Evolutionary conservation across 2,797 vertebrate species (phyloP).

Genomic region (Momotus momota): DNA sequence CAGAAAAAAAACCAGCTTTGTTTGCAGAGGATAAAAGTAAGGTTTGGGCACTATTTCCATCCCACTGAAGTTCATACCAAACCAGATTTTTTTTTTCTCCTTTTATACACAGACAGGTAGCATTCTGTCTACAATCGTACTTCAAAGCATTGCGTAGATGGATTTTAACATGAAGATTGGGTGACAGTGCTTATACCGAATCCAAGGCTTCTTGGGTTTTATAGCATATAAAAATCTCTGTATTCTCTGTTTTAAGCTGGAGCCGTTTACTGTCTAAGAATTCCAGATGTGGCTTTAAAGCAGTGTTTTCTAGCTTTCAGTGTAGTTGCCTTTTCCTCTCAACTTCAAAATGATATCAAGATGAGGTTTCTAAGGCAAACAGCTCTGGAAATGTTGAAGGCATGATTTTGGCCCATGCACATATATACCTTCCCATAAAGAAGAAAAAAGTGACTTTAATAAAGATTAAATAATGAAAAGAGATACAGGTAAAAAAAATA

Average conservation of each 20-base stretch:
- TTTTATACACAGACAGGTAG: not conserved
- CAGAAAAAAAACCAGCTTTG: not conserved
- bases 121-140: not conserved
- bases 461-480: constrained; percentile 40
- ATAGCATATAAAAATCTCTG: constrained; percentile 23
- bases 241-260: constrained; percentile 29
- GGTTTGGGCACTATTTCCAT: not conserved
- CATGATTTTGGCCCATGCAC: not conserved
- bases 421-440: not conserved
- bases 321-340: not conserved
- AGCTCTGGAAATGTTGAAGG: constrained; percentile 12
- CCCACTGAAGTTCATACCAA: not conserved
- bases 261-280: constrained; percentile 49
- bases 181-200: constrained; percentile 19
- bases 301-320: constrained; percentile 11
- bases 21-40: not conserved
- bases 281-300: constrained; percentile 66
- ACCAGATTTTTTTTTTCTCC: not conserved
- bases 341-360: constrained; percentile 58
- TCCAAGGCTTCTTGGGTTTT: constrained; percentile 49
- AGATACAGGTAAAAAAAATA: constrained; percentile 2
- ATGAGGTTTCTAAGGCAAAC: constrained; percentile 32
- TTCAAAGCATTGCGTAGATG: constrained; percentile 15
- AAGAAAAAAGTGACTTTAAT: constrained; percentile 38
- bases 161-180: not conserved